Evolutionary conservation across 2,888 invertebrate genomes (phyloP).

Genomic region (Lordiphosa andalusiaca): DNA sequence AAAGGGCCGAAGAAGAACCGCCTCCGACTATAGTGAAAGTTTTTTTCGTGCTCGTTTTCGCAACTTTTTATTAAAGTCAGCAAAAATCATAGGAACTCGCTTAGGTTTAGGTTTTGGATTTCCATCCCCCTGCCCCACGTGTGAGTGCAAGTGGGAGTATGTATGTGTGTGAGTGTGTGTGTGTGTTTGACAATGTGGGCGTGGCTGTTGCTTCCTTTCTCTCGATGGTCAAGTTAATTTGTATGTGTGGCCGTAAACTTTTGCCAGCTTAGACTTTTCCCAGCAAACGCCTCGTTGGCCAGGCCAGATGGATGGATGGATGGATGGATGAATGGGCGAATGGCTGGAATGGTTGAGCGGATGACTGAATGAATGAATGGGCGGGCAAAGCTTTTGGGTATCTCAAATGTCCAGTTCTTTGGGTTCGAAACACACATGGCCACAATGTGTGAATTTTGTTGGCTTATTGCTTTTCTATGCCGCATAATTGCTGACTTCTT

Average conservation of each 20-base stretch:
- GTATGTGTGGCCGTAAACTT: conserved; percentile 72
- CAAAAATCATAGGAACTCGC: conserved; percentile 42
- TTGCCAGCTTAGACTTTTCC: conserved; percentile 67
- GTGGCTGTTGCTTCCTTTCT: conserved; percentile 54
- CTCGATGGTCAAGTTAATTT: conserved; percentile 66
- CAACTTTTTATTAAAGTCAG: conserved; percentile 64
- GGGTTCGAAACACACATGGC: conserved; percentile 30
- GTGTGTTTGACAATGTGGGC: conserved; percentile 65
- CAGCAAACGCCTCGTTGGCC: conserved; percentile 65
- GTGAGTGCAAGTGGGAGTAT: background rate
- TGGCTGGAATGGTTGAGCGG: conserved; percentile 14
- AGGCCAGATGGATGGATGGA: conserved; percentile 18
- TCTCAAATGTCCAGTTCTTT: conserved; percentile 65
- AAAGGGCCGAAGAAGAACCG: conserved; percentile 27
- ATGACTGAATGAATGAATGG: conserved; percentile 6
- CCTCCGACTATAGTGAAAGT: conserved; percentile 49
- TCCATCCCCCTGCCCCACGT: conserved; percentile 19
- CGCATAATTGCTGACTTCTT: conserved; percentile 74
- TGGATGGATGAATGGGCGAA: conserved; percentile 21
- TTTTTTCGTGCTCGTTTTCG: conserved; percentile 25
- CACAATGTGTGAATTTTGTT: conserved; percentile 74
- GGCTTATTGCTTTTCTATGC: conserved; percentile 74
- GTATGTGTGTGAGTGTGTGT: background rate
- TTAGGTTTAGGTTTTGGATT: conserved; percentile 49
- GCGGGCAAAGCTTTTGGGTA: conserved; percentile 33